These are phyloP conservation scores for Xestobium rufovillosum DNA, from an alignment of 2,888 invertebrate species.

Conservation along the genomic window DNA sequence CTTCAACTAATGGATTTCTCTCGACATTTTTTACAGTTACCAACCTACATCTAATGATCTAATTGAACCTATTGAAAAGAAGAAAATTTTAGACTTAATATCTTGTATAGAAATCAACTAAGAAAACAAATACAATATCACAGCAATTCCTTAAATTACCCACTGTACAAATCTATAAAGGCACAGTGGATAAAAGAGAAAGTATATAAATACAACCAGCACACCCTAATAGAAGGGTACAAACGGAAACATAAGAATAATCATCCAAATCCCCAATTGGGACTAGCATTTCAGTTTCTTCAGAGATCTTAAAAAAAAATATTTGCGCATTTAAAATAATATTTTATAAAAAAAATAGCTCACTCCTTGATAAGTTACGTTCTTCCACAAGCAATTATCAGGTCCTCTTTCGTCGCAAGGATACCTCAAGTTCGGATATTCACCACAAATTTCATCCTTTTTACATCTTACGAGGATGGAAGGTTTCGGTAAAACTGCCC, in stretches of 20 bases:
- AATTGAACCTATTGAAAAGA: too few species aligned
- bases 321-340: neutral
- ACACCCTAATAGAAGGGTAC: conserved; percentile 42
- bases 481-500: conserved; percentile 37
- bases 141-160: too few species aligned
- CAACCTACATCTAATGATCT: too few species aligned
- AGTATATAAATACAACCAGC: conserved; percentile 44
- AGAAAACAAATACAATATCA: too few species aligned
- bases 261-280: conserved; percentile 44
- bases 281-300: conserved; percentile 39
- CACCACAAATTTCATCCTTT: conserved; percentile 31
- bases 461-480: conserved; percentile 36
- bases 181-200: conserved; percentile 35
- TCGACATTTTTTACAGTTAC: too few species aligned
- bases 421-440: conserved; percentile 33
- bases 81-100: too few species aligned
- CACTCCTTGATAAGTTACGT: conserved; percentile 43
- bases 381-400: conserved; percentile 39
- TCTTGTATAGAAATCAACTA: too few species aligned
- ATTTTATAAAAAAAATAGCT: conserved; percentile 24
- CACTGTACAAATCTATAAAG: too few species aligned
- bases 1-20: too few species aligned
- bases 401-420: conserved; percentile 35
- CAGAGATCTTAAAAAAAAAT: conserved; percentile 36
- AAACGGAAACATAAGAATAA: conserved; percentile 41